phyloP scores from a whole-genome alignment of 23 tunicate genomes.

The Aplidium turbinatum region DNA sequence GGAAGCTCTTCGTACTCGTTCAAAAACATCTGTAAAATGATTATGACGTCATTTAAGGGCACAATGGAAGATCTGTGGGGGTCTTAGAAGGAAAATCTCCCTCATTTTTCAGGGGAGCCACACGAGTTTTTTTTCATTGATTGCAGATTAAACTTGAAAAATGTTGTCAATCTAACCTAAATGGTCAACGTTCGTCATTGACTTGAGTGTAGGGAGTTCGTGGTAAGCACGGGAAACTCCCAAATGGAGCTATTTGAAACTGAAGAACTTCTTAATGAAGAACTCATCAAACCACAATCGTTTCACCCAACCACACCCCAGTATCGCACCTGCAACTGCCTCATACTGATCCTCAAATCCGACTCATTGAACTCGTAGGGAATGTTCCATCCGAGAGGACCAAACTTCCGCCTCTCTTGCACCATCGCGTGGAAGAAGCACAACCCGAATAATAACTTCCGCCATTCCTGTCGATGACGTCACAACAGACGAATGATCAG shows the following conservation, averaged over 20 bases:
- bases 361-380: slow-evolving; percentile 98
- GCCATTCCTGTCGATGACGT: slow-evolving; percentile 64
- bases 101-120: too few species aligned
- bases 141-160: too few species aligned
- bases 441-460: slow-evolving; percentile 86
- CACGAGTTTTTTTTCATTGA: too few species aligned
- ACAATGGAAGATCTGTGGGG: too few species aligned
- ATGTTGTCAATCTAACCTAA: too few species aligned
- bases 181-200: too few species aligned
- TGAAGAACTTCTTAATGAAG: not conserved
- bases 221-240: too few species aligned
- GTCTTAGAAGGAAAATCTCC: too few species aligned
- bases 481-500: too few species aligned
- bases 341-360: slow-evolving; percentile 95
- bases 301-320: not conserved
- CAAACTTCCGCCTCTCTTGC: slow-evolving; percentile 94
- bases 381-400: slow-evolving; percentile 96
- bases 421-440: slow-evolving; percentile 99
- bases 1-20: slow-evolving; percentile 96
- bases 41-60: not conserved
- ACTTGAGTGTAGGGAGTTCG: too few species aligned
- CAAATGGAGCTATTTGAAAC: too few species aligned
- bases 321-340: slow-evolving; percentile 78
- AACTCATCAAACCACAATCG: not conserved
- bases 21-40: slow-evolving; percentile 74